Conservation (phyloP, 2,113 vertebrate genomes). For the Stomatorhinus ivindoensis region DNA sequence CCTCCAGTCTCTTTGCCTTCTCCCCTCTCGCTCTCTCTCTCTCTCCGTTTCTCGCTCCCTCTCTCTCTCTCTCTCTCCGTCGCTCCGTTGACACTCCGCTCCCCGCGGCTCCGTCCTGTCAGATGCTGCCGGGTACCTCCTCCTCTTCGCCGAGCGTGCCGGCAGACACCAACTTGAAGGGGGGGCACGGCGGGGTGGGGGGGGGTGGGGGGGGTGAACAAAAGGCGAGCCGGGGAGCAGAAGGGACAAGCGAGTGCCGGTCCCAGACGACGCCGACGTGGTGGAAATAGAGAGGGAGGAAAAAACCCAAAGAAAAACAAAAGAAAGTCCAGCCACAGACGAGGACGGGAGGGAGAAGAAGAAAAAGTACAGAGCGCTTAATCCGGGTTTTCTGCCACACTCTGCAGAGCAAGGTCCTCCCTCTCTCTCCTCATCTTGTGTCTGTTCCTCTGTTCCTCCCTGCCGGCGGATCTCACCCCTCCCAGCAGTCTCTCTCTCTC, state of each 20-base stretch:
- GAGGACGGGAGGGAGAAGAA: conserved; percentile 36
- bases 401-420: conserved; percentile 42
- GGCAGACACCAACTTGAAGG: conserved; percentile 52
- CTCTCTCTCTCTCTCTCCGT: conserved; percentile 35
- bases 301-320: conserved; percentile 12
- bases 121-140: conserved; percentile 40
- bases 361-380: conserved; percentile 45
- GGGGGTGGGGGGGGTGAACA: conserved; percentile 1
- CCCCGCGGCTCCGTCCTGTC: conserved; percentile 19
- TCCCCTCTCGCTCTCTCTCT: conserved; percentile 43
- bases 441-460: conserved; percentile 20
- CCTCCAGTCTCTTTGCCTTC: conserved; percentile 28
- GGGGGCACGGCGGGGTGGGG: neutral
- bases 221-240: conserved; percentile 24
- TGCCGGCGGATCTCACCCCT: conserved; percentile 27
- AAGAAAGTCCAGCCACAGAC: conserved; percentile 20
- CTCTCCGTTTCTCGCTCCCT: conserved; percentile 36
- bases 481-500: conserved; percentile 37
- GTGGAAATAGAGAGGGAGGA: neutral
- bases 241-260: conserved; percentile 28
- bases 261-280: conserved; percentile 5
- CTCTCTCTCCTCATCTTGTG: conserved; percentile 19
- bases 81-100: conserved; percentile 27
- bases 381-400: conserved; percentile 47
- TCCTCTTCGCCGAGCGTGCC: conserved; percentile 36